phyloP scores from a whole-genome alignment of 1,140 invertebrate genomes.

The Drosophila malerkotliana region DNA sequence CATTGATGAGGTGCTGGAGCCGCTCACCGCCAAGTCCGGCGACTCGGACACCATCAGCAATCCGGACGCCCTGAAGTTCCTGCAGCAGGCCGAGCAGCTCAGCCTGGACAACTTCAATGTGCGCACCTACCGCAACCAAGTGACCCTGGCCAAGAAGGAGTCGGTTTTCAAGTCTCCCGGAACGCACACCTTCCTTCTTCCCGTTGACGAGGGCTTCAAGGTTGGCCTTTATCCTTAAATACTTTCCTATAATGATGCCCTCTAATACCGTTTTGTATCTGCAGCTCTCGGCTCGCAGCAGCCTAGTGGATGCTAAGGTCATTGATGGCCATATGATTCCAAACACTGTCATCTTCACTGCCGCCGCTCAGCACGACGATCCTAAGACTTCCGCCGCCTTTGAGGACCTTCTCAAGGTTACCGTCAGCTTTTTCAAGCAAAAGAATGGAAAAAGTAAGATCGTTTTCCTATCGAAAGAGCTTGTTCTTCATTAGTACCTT shows the following conservation, averaged over 20 bases:
- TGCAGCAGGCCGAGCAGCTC: constrained; percentile 90
- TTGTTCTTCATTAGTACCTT: constrained; percentile 44
- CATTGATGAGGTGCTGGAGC: constrained; percentile 92
- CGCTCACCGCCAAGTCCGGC: constrained; percentile 86
- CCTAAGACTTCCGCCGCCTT: constrained; percentile 92
- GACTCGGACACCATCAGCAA: constrained; percentile 88
- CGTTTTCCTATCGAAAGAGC: not conserved
- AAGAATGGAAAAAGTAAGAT: constrained; percentile 87
- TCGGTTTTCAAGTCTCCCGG: constrained; percentile 91
- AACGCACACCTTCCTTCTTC: constrained; percentile 94
- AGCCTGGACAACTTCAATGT: constrained; percentile 88
- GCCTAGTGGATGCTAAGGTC: constrained; percentile 91
- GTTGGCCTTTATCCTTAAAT: constrained; percentile 83
- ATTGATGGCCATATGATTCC: constrained; percentile 96
- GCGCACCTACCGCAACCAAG: constrained; percentile 90
- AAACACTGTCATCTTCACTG: constrained; percentile 93
- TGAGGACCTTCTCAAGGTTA: constrained; percentile 92
- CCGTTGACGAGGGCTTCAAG: constrained; percentile 94
- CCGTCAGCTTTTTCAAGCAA: constrained; percentile 88
- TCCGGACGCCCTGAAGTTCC: constrained; percentile 90
- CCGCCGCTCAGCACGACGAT: constrained; percentile 88
- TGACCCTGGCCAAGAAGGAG: constrained; percentile 88
- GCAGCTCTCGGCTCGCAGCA: constrained; percentile 85
- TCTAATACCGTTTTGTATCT: not conserved
- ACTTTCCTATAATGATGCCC: not conserved